These are phyloP conservation scores for Hybognathus amarus DNA, from an alignment of 2,797 vertebrate species.

Conservation along the genomic window DNA sequence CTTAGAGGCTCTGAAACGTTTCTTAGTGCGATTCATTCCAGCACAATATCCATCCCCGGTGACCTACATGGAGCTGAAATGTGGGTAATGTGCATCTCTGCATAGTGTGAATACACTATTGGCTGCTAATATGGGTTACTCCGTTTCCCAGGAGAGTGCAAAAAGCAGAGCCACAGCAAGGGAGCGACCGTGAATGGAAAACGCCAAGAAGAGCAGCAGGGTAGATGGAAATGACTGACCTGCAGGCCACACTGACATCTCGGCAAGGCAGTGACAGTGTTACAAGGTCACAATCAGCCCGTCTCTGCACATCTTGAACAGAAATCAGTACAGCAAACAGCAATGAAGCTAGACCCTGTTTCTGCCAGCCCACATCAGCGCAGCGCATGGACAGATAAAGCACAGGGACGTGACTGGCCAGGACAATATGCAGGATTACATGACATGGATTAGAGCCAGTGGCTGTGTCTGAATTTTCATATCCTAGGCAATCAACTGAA, in stretches of 20 bases:
- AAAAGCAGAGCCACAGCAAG: conserved; percentile 13
- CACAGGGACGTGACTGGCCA: neutral
- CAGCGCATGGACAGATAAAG: neutral
- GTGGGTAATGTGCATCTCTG: neutral
- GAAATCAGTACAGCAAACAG: conserved; percentile 30
- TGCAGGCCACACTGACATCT: conserved; percentile 13
- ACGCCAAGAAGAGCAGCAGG: conserved; percentile 10
- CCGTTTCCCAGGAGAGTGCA: conserved; percentile 15
- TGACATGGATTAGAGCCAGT: neutral
- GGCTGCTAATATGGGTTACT: conserved; percentile 20
- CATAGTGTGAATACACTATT: neutral
- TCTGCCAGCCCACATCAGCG: conserved; percentile 16
- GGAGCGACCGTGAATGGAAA: neutral
- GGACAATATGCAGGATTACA: conserved; percentile 17
- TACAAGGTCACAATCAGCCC: conserved; percentile 28
- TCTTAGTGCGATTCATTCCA: conserved; percentile 6
- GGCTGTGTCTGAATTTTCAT: neutral
- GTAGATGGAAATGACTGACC: conserved; percentile 7
- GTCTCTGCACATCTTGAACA: conserved; percentile 13
- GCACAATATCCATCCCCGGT: conserved; percentile 13
- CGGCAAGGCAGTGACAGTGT: conserved; percentile 24
- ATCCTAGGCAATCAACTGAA: neutral
- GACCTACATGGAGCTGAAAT: conserved; percentile 40
- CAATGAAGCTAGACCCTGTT: conserved; percentile 15
- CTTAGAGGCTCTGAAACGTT: neutral